phyloP scores from a whole-genome alignment of 1,140 invertebrate species.

The Bombus soroeensis region DNA sequence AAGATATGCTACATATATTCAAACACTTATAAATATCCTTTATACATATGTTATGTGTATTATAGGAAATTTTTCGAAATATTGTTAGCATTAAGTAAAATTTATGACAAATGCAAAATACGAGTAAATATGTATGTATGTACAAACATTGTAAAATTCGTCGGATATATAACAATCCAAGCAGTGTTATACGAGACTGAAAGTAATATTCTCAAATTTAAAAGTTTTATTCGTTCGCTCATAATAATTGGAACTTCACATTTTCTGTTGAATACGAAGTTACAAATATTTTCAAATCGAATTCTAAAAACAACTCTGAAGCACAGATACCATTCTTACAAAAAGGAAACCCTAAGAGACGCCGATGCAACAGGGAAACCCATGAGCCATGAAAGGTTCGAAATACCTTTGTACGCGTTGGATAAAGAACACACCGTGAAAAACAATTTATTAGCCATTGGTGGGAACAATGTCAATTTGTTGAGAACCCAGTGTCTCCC shows the following conservation, averaged over 20 bases:
- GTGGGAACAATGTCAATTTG: slow-evolving; percentile 71
- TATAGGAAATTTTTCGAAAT: not conserved
- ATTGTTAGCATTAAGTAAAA: not conserved
- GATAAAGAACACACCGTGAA: slow-evolving; percentile 42
- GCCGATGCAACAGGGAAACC: not conserved
- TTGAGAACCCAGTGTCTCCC: slow-evolving; percentile 56
- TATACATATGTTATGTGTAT: not conserved
- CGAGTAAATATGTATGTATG: too few relatives aligned
- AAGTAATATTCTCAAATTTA: not conserved
- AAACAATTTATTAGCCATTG: slow-evolving; percentile 72
- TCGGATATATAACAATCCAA: not conserved
- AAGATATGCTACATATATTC: too few relatives aligned
- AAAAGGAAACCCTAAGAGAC: not conserved
- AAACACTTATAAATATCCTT: too few relatives aligned
- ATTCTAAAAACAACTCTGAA: not conserved
- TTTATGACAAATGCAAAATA: too few relatives aligned
- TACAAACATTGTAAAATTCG: too few relatives aligned
- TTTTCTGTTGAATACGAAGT: not conserved
- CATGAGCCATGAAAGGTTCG: slow-evolving; percentile 37
- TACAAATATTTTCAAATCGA: too few relatives aligned
- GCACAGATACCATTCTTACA: not conserved
- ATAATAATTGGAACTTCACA: too few relatives aligned
- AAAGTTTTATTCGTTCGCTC: not conserved
- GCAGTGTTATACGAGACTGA: not conserved
- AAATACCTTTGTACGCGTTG: slow-evolving; percentile 18